phyloP scores from a whole-genome alignment of 2,797 vertebrate genomes.

The Ambastaia sidthimunki region DNA sequence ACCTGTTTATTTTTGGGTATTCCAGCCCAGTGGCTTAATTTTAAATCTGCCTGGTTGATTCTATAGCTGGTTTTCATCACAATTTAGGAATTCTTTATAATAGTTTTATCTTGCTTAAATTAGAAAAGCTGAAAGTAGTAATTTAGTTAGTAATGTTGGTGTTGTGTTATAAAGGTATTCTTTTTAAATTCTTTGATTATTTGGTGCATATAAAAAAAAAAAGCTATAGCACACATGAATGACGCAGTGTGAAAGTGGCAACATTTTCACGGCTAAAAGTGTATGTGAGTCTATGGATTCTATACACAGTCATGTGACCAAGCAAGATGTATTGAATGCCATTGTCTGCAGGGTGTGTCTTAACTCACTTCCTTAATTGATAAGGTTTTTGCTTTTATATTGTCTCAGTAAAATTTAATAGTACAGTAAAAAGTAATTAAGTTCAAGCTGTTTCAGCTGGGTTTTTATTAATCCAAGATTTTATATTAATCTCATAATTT shows the following conservation, averaged over 20 bases:
- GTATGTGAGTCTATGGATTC: background rate
- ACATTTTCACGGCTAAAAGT: background rate
- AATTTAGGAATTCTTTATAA: background rate
- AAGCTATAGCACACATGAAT: background rate
- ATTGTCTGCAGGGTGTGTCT: slow-evolving; percentile 31
- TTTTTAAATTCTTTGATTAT: background rate
- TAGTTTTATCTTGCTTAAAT: background rate
- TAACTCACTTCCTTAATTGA: slow-evolving; percentile 13
- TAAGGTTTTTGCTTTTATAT: background rate
- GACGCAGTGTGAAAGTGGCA: background rate
- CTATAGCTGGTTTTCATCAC: background rate
- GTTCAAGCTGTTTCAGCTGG: background rate
- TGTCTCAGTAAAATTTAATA: background rate
- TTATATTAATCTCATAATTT: background rate
- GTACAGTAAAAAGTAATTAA: no score
- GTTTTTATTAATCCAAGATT: background rate
- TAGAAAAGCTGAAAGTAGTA: background rate
- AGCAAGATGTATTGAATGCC: slow-evolving; percentile 29
- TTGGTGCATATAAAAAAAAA: background rate
- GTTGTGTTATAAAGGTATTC: background rate
- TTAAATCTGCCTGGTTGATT: background rate
- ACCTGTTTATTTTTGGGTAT: slow-evolving; percentile 27
- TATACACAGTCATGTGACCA: slow-evolving; percentile 15
- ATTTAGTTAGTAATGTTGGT: background rate
- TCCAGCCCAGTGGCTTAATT: background rate